Base-by-base conservation (phyloP, 2,113 vertebrate genomes). In the Trematomus loennbergii region DNA sequence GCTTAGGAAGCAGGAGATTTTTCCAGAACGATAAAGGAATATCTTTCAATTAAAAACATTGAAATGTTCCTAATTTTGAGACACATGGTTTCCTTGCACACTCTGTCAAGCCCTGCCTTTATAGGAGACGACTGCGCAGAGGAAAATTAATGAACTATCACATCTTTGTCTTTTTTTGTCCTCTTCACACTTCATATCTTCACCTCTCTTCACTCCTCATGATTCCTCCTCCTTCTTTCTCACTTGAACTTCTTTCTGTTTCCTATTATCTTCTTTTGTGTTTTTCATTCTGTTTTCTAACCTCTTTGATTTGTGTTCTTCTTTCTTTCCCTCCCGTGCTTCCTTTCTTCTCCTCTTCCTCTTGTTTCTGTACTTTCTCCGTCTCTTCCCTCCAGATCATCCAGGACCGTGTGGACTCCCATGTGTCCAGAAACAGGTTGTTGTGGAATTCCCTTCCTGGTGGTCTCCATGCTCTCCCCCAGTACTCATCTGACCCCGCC, bases 391-490 rank as follows among this genome's bases (percentile, higher is more conserved):
- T 68, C 18, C 83, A 96, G 95, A 95, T 95, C 59, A 94, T 96
- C 75, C 95, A 94, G 58, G 95, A 96, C 85, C 91, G 95, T 0
- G 91, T 96, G 68, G 89, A 93, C 73, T 91, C 89, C 9, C 93
- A 94, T 20, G 91, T 93, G 79, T 94, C 95, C 46, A 91, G 95
- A 76, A 95, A 92, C 89, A 86, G 80, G 7, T 68, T 95, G 83
- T 78, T 96, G 92, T 96, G 95, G 95, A 96, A 96, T 66, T 88
- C 88, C 13, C 84, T 95, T 2, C 95, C 95, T 4, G 94, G 95
- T 33, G 95, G 93, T 69, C 93, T 96, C 54, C 95, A 94, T 81
- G 85, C 93, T 53, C 88, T 96, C 67, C 95, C 95, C 49, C 92
- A 94, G 88, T 95, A 93, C 89, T 96, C 95, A 18, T 86, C 92